phyloP scores from a whole-genome alignment of 2,113 vertebrate genomes.

The Gymnocephalus cernua region DNA sequence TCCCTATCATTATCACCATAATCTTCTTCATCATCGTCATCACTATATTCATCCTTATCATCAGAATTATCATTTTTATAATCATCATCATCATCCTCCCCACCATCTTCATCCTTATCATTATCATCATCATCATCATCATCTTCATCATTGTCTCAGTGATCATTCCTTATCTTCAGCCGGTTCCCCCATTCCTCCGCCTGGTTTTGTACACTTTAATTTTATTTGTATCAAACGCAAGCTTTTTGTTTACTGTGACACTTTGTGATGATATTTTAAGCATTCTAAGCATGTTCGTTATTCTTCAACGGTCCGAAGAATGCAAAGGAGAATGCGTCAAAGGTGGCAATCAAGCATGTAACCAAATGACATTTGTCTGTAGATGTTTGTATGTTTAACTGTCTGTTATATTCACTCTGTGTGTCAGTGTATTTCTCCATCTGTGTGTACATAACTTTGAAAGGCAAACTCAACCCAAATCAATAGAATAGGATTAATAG shows the following conservation, averaged over 20 bases:
- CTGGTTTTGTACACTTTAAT: conserved; percentile 35
- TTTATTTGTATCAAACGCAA: conserved; percentile 49
- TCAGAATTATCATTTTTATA: too few relatives aligned
- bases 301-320: conserved; percentile 77
- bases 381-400: conserved; percentile 71
- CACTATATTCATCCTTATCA: conserved; percentile 1
- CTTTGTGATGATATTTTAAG: conserved; percentile 60
- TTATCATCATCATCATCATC: neutral
- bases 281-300: conserved; percentile 79
- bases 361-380: conserved; percentile 70
- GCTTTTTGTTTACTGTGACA: conserved; percentile 64
- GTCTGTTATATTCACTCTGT: conserved; percentile 70
- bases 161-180: conserved; percentile 13
- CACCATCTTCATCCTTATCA: neutral
- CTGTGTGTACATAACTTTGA: conserved; percentile 56
- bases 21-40: neutral
- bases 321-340: conserved; percentile 73
- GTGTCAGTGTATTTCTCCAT: conserved; percentile 70
- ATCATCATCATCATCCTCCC: neutral
- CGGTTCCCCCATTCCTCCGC: conserved; percentile 10
- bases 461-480: conserved; percentile 72
- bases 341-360: conserved; percentile 74
- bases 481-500: neutral
- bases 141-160: conserved; percentile 12
- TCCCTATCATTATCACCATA: neutral